These are phyloP conservation scores for Graphium colonna DNA, from an alignment of 2,888 invertebrate species.

Conservation along the genomic window DNA sequence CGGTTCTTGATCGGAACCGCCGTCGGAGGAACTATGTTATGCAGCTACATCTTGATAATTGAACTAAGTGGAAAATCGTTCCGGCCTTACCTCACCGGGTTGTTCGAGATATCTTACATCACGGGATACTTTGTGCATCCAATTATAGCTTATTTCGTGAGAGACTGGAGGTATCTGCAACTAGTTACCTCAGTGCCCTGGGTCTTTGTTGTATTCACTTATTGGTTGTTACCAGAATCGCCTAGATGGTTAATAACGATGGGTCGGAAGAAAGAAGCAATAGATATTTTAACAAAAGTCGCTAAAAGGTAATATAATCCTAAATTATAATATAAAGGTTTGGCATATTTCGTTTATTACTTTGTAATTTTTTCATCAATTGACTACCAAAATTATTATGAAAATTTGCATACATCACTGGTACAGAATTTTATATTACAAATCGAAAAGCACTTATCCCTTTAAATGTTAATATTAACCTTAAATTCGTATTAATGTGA, in stretches of 20 bases:
- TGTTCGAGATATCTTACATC: slow-evolving; percentile 78
- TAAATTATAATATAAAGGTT: too few species aligned
- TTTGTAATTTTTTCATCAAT: too few species aligned
- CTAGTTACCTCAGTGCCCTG: slow-evolving; percentile 76
- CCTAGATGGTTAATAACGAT: slow-evolving; percentile 88
- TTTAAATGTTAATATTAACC: too few species aligned
- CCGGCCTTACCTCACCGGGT: slow-evolving; percentile 75
- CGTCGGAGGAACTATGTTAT: slow-evolving; percentile 84
- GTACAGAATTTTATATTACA: too few species aligned
- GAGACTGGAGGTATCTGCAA: slow-evolving; percentile 81
- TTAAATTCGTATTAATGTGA: too few species aligned
- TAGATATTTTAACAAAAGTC: slow-evolving; percentile 81
- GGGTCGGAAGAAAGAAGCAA: slow-evolving; percentile 82
- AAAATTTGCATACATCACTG: too few species aligned
- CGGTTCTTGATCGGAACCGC: slow-evolving; percentile 81
- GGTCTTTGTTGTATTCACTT: slow-evolving; percentile 78
- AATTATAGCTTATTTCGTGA: slow-evolving; percentile 79
- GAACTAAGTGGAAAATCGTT: slow-evolving; percentile 80
- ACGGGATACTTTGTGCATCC: slow-evolving; percentile 77
- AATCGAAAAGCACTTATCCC: too few species aligned
- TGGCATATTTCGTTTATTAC: too few species aligned
- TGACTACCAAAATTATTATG: too few species aligned
- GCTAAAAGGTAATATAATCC: slow-evolving; percentile 73
- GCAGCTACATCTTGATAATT: slow-evolving; percentile 82
- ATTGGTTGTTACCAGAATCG: slow-evolving; percentile 88